Percentiles rank a stretch among this genome's conserved stretches.
Conservation (phyloP, 37 sponge, comb jelly and placozoan genomes). For the Ianthella basta region DNA sequence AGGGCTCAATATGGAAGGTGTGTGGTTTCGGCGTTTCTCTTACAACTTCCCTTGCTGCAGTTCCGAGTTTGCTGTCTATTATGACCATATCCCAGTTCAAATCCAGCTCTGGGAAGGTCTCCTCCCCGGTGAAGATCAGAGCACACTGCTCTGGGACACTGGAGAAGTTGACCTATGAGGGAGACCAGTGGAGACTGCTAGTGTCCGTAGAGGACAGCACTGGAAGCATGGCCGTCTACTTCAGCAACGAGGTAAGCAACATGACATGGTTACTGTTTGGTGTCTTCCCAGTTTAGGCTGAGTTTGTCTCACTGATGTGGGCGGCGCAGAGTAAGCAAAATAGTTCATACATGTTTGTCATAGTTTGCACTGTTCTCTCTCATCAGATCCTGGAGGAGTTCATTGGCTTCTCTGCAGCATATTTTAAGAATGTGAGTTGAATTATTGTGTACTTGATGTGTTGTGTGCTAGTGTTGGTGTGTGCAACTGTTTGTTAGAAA, state of each 20-base stretch:
- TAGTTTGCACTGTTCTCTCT: too few relatives aligned
- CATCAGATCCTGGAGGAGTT: constrained; percentile 43
- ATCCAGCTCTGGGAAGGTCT: too few relatives aligned
- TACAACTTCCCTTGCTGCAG: too few relatives aligned
- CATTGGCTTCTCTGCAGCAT: constrained; percentile 49
- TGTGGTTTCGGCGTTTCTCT: too few relatives aligned
- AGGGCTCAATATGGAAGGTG: too few relatives aligned
- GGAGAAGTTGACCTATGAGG: constrained; percentile 31
- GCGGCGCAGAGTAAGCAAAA: too few relatives aligned
- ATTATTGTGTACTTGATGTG: not conserved
- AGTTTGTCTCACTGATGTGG: not conserved
- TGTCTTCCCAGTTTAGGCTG: too few relatives aligned
- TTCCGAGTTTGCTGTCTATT: too few relatives aligned
- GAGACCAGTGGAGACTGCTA: constrained; percentile 28
- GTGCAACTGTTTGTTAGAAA: not conserved
- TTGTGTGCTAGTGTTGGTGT: not conserved
- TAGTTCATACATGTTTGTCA: too few relatives aligned
- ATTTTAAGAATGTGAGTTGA: constrained; percentile 41
- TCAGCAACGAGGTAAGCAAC: constrained; percentile 49
- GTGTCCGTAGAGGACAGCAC: constrained; percentile 29
- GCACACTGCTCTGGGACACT: not conserved
- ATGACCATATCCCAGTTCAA: too few relatives aligned
- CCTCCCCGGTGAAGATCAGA: not conserved
- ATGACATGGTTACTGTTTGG: too few relatives aligned
- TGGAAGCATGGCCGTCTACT: constrained; percentile 32